These are phyloP conservation scores for Tupiocoris notatus DNA, from an alignment of 2,888 invertebrate genomes.

Conservation along the genomic window DNA sequence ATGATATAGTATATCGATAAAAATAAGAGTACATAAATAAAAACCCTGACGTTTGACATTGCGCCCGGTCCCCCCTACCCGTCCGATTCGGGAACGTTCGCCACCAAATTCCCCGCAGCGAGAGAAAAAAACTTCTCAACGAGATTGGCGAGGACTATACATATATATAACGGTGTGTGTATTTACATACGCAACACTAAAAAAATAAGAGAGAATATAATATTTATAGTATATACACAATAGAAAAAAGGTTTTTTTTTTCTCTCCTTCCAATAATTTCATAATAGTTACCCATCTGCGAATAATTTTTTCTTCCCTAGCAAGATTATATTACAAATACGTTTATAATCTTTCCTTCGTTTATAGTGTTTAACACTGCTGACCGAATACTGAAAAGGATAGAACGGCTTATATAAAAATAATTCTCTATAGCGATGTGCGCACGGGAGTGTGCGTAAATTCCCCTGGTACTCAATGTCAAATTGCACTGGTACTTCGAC, in stretches of 20 bases:
- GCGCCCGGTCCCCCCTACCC: slow-evolving; percentile 9
- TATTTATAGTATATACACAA: slow-evolving; percentile 47
- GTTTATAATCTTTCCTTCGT: slow-evolving; percentile 35
- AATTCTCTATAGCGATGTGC: slow-evolving; percentile 37
- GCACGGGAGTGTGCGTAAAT: slow-evolving; percentile 32
- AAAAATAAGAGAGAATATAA: slow-evolving; percentile 48
- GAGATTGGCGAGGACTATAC: slow-evolving; percentile 41
- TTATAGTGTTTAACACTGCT: slow-evolving; percentile 48
- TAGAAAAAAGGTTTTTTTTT: too few relatives aligned
- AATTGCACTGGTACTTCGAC: slow-evolving; percentile 14
- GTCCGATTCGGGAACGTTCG: not conserved
- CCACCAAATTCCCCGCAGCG: slow-evolving; percentile 1
- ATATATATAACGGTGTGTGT: slow-evolving; percentile 39
- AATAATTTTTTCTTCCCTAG: slow-evolving; percentile 46
- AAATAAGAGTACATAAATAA: not conserved
- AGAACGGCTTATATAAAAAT: slow-evolving; percentile 35
- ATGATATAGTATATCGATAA: slow-evolving; percentile 37
- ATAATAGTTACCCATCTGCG: slow-evolving; percentile 45
- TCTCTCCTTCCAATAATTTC: slow-evolving; percentile 44
- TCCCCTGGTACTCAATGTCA: slow-evolving; percentile 34
- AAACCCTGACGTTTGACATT: not conserved
- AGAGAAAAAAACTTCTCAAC: not conserved
- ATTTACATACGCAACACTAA: slow-evolving; percentile 45
- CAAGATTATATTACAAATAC: slow-evolving; percentile 33
- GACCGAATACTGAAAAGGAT: slow-evolving; percentile 38